Evolutionary conservation across 2,888 invertebrate species (phyloP), one percentile per base, ranked within the genome.

Genomic region (Drosophila lutescens): DNA sequence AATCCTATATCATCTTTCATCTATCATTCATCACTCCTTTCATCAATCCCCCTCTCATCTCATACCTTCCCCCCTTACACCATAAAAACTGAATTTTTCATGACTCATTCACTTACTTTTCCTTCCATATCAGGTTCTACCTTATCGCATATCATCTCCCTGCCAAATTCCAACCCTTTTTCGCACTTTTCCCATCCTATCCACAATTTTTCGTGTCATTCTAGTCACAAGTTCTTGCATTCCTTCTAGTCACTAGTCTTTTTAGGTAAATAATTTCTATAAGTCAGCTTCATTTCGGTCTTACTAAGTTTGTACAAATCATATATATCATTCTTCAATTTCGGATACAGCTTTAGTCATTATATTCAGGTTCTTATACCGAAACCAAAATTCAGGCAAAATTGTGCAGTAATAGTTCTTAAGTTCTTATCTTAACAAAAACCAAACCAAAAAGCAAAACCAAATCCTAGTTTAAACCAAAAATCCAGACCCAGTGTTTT

Each of bases 341-440:
- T 77, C 74, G 66, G 49, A 55, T 58, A 67, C 58, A 81, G 67
- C 69, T 80, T 83, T 80, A 80, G 65, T 74, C 72, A 34, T 26
- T 26, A 26, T 74, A 82, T 46, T 54, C 47, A 49, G 74, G 44
- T 63, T 51, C 40, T 26, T 26, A 53, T 62, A 72, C 34, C 62
- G 43, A 73, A 57, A 61, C 36, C 46, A 43, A 79, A 84, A 80
- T 89, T 86, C 90, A 91, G 90, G 91, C 91, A 75, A 90, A 87
- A 80, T 77, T 78, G 91, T 91, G 91, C 91, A 90, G 90, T 91
- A 91, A 85, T 89, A 91, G 77, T 56, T 80, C 50, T 61, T 85
- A 87, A 78, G 87, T 54, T 46, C 30, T 55, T 73, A 15, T 38
- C 32, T 26, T 26, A 26, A 26, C 26, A 26, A 60, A 55, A 78